Evolutionary conservation across 2,888 invertebrate genomes (phyloP).

Genomic region (Rhabditophanes sp.): DNA sequence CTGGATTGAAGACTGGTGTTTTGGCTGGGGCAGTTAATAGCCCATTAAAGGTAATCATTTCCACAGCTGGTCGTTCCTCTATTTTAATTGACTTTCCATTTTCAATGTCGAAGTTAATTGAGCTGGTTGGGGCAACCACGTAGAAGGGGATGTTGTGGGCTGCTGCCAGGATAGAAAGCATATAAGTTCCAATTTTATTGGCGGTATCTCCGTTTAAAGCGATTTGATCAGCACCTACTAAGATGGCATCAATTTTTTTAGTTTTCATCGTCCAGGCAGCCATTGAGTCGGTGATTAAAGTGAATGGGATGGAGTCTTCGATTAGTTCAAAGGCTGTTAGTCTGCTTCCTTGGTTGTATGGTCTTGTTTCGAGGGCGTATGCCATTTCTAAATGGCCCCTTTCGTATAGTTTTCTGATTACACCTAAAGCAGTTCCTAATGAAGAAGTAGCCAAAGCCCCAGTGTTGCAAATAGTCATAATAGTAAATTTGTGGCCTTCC

Average conservation of each 20-base stretch:
- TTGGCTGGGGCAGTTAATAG: slow-evolving; percentile 52
- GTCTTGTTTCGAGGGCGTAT: slow-evolving; percentile 90
- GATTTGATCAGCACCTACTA: slow-evolving; percentile 93
- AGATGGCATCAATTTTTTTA: slow-evolving; percentile 68
- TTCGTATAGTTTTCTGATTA: slow-evolving; percentile 66
- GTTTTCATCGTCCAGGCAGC: slow-evolving; percentile 74
- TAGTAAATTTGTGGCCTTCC: slow-evolving; percentile 53
- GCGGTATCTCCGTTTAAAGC: slow-evolving; percentile 93
- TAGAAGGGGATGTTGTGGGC: slow-evolving; percentile 80
- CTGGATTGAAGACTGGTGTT: slow-evolving; percentile 88
- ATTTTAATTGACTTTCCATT: slow-evolving; percentile 75
- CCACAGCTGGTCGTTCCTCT: slow-evolving; percentile 74
- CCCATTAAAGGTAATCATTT: slow-evolving; percentile 77
- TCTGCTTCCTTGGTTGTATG: slow-evolving; percentile 88
- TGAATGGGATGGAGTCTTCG: slow-evolving; percentile 58
- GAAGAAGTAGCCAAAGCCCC: slow-evolving; percentile 92
- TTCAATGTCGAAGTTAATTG: slow-evolving; percentile 64
- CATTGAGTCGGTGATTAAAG: slow-evolving; percentile 84
- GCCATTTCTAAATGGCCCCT: slow-evolving; percentile 57
- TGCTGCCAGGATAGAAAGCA: slow-evolving; percentile 73
- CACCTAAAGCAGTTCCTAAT: slow-evolving; percentile 81
- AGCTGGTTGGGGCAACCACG: slow-evolving; percentile 75
- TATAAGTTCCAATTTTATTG: slow-evolving; percentile 69
- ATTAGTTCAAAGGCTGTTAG: slow-evolving; percentile 87
- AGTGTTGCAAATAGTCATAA: slow-evolving; percentile 94